phyloP scores from a whole-genome alignment of 2,888 invertebrate genomes.

The Amorpha juglandis region DNA sequence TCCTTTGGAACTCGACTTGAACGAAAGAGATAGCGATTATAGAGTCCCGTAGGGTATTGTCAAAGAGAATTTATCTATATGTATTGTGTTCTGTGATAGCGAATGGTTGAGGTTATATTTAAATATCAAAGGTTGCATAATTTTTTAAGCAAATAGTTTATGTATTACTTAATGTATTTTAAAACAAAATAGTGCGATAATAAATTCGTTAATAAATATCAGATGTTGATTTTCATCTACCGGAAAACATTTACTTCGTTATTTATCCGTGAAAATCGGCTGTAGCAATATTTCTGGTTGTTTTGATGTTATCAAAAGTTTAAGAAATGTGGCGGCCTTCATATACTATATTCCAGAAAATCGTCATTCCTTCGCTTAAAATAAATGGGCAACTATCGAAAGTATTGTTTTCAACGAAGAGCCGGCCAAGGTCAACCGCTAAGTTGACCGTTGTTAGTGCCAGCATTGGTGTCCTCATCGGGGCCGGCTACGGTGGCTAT shows the following conservation, averaged over 20 bases:
- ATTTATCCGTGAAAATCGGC: constrained; percentile 7
- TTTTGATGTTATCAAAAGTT: constrained; percentile 25
- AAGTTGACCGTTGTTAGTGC: constrained; percentile 85
- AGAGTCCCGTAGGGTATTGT: no score
- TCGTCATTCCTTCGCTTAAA: constrained; percentile 60
- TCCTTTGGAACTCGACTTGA: no score
- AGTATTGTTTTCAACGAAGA: constrained; percentile 65
- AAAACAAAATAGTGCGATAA: not conserved
- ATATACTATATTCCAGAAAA: constrained; percentile 63
- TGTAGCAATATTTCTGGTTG: not conserved
- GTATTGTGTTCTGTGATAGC: no score
- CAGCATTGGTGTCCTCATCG: constrained; percentile 82
- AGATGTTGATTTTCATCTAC: not conserved
- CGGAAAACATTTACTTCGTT: no score
- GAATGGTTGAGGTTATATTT: not conserved
- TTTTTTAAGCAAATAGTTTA: not conserved
- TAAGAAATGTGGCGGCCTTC: constrained; percentile 72
- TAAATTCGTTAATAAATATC: not conserved
- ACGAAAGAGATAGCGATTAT: no score
- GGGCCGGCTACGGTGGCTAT: constrained; percentile 82
- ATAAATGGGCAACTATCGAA: constrained; percentile 59
- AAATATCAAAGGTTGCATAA: constrained; percentile 3
- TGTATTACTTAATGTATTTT: not conserved
- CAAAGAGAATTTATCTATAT: no score
- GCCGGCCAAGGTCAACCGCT: constrained; percentile 67